Percentiles rank a stretch among this genome's conserved stretches.
Evolutionary conservation across 2,888 invertebrate species (phyloP).

Genomic region (Brachypterus glaber): DNA sequence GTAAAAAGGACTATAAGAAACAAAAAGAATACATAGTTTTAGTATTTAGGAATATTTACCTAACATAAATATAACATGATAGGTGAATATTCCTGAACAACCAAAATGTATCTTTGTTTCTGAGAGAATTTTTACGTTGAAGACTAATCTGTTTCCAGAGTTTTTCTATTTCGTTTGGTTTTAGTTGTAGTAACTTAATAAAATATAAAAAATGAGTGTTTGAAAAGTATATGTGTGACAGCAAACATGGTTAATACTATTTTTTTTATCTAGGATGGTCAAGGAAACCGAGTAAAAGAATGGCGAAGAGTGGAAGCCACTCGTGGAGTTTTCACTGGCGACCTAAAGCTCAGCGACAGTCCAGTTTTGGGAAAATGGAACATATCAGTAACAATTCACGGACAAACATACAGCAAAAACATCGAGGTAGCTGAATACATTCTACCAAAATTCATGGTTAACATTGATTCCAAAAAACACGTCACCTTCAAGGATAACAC

Average conservation of each 20-base stretch:
- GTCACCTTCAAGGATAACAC: conserved; percentile 71
- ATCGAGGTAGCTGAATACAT: conserved; percentile 86
- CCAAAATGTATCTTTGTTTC: no score
- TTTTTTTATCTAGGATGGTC: conserved; percentile 52
- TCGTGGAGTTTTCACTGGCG: conserved; percentile 66
- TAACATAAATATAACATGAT: no score
- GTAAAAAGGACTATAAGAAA: no score
- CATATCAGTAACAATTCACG: conserved; percentile 57
- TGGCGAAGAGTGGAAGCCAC: conserved; percentile 59
- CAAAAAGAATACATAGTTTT: no score
- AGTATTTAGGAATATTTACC: no score
- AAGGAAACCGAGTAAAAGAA: conserved; percentile 72
- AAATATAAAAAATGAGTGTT: no score
- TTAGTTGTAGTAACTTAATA: no score
- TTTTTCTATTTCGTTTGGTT: no score
- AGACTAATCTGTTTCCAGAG: no score
- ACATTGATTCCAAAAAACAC: conserved; percentile 72
- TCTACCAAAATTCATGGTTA: conserved; percentile 86
- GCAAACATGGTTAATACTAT: not conserved
- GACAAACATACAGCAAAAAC: conserved; percentile 49
- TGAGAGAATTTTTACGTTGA: no score
- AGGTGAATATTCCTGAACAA: no score
- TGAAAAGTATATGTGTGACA: conserved; percentile 2
- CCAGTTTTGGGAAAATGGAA: conserved; percentile 86
- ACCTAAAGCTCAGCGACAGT: conserved; percentile 66